phyloP scores from a whole-genome alignment of 2,888 invertebrate species.

The Cartodere bifasciata region DNA sequence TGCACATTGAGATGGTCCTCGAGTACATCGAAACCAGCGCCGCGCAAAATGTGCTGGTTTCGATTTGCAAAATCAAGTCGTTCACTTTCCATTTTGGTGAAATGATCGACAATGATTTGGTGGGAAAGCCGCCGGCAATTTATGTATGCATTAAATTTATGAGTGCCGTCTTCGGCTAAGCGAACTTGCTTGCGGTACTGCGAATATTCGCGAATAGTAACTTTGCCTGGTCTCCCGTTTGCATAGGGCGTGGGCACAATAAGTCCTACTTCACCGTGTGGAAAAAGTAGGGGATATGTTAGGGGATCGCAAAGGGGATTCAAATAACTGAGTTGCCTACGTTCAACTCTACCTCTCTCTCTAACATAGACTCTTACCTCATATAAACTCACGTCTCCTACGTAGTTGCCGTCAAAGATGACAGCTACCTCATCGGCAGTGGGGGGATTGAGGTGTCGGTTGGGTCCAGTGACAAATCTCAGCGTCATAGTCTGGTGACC shows the following conservation, averaged over 20 bases:
- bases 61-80: slow-evolving; percentile 5
- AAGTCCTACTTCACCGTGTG: slow-evolving; percentile 12
- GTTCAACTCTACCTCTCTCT: not conserved
- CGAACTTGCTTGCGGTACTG: slow-evolving; percentile 6
- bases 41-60: slow-evolving; percentile 6
- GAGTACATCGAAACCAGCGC: slow-evolving; percentile 2
- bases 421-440: slow-evolving; percentile 1
- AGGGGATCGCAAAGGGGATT: slow-evolving; percentile 11
- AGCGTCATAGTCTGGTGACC: not conserved
- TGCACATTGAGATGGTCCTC: slow-evolving; percentile 1
- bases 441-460: slow-evolving; percentile 1
- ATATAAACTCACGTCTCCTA: not conserved
- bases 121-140: slow-evolving; percentile 7
- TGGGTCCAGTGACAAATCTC: not conserved
- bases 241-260: not conserved
- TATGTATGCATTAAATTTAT: slow-evolving; percentile 2
- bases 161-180: too few species aligned
- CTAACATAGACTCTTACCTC: slow-evolving; percentile 1
- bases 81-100: slow-evolving; percentile 6
- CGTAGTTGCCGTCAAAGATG: not conserved
- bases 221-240: not conserved
- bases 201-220: slow-evolving; percentile 6
- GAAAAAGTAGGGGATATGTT: slow-evolving; percentile 15
- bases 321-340: slow-evolving; percentile 4
- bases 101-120: slow-evolving; percentile 9